Evolutionary conservation across 2,888 invertebrate species (phyloP).

Genomic region (Cephonodes hylas): DNA sequence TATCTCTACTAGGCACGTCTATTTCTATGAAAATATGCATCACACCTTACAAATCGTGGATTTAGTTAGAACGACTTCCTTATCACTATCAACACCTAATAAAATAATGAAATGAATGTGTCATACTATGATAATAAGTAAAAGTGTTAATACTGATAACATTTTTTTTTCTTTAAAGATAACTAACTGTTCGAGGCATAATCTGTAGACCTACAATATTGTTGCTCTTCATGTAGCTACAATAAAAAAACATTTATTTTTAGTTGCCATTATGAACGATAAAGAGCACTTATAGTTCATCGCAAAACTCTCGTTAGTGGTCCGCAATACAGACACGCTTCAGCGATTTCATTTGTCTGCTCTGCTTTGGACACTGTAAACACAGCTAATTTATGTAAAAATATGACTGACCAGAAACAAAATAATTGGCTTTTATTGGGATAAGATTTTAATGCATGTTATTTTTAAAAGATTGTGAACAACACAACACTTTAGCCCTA

Average conservation of each 20-base stretch:
- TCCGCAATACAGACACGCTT: conserved; percentile 72
- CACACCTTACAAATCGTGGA: not conserved
- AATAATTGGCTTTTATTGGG: conserved; percentile 25
- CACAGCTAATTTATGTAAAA: conserved; percentile 17
- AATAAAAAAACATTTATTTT: conserved; percentile 6
- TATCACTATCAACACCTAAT: not conserved
- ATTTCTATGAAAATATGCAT: not conserved
- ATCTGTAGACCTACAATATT: not conserved
- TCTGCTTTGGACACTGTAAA: conserved; percentile 15
- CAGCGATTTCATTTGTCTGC: conserved; percentile 56
- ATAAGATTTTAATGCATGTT: no score
- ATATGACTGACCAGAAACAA: conserved; percentile 15
- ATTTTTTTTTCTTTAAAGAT: no score
- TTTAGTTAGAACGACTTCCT: no score
- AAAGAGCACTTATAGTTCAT: conserved; percentile 59
- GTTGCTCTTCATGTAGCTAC: not conserved
- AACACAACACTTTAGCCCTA: not conserved
- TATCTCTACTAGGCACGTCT: not conserved
- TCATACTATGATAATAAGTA: not conserved
- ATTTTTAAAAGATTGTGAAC: not conserved
- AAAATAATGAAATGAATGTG: not conserved
- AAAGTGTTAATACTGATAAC: not conserved
- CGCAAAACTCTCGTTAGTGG: conserved; percentile 65
- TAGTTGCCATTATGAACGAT: conserved; percentile 38
- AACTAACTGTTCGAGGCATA: no score